phyloP scores from a whole-genome alignment of 2,113 vertebrate species.

The Gadus chalcogrammus region DNA sequence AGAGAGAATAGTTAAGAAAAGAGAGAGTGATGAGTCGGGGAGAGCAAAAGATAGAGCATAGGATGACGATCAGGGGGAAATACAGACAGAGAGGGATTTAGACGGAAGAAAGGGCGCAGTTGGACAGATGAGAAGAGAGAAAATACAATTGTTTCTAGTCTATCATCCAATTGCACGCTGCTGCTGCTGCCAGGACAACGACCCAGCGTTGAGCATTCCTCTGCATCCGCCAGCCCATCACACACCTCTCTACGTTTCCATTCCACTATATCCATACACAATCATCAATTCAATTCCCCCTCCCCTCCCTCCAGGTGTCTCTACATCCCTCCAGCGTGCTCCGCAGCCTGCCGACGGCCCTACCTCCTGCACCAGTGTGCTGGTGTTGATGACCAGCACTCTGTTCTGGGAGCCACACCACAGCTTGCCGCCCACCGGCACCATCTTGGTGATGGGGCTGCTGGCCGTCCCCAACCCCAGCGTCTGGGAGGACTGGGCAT shows the following conservation, averaged over 20 bases:
- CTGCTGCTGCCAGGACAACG: neutral
- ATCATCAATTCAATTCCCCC: too few relatives aligned
- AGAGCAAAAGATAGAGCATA: neutral
- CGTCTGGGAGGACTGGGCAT: conserved; percentile 89
- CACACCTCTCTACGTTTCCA: neutral
- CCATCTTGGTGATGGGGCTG: conserved; percentile 94
- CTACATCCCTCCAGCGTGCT: neutral
- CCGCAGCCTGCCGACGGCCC: conserved; percentile 31
- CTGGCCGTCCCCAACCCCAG: conserved; percentile 82
- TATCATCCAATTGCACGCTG: neutral
- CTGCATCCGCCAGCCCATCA: neutral
- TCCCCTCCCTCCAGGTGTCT: neutral
- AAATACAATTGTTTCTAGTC: neutral
- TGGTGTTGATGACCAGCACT: conserved; percentile 84
- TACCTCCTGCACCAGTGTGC: conserved; percentile 88
- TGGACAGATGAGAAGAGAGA: neutral
- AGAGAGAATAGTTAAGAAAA: neutral
- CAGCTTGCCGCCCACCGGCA: conserved; percentile 85
- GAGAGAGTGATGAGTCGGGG: neutral
- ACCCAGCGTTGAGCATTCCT: neutral
- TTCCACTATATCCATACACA: neutral
- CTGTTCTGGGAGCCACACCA: conserved; percentile 97
- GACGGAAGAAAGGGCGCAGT: neutral
- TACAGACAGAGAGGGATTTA: neutral
- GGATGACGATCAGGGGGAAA: neutral